These are phyloP conservation scores for Oxyruncus cristatus DNA, from an alignment of 2,113 vertebrate genomes.

Conservation along the genomic window DNA sequence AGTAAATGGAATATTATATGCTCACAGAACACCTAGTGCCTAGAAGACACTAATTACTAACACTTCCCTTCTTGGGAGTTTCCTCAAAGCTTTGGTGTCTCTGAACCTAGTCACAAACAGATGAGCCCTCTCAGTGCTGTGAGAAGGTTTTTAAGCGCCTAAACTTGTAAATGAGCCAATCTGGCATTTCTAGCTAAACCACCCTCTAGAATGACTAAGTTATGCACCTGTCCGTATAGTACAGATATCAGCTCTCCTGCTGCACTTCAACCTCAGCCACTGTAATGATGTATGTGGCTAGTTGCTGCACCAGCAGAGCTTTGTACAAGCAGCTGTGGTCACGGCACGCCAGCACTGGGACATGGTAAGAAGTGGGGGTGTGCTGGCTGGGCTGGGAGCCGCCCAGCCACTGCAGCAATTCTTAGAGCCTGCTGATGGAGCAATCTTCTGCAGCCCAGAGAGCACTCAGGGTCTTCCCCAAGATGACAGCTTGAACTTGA, in stretches of 20 bases:
- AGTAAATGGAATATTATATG: not conserved
- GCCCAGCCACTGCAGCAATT: not conserved
- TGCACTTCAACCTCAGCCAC: not conserved
- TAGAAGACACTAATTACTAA: not conserved
- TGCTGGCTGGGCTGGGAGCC: not conserved
- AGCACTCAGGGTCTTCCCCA: rapidly evolving
- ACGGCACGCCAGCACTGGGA: not conserved
- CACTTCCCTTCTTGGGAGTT: not conserved
- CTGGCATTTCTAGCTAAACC: not conserved
- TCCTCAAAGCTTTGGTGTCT: not conserved
- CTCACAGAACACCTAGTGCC: not conserved
- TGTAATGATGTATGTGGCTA: not conserved
- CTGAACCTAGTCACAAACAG: not conserved
- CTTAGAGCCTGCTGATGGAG: not conserved
- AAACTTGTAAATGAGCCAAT: not conserved
- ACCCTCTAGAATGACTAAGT: not conserved
- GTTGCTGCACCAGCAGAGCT: not conserved
- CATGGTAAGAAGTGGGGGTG: not conserved
- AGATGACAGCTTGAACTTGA: not conserved
- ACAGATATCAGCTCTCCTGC: not conserved
- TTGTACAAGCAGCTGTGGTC: not conserved
- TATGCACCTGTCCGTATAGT: not conserved
- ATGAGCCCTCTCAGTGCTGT: not conserved
- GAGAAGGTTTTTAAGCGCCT: not conserved
- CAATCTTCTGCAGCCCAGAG: not conserved